Conservation (phyloP, 2,113 vertebrate species). For the Tauraco erythrolophus region DNA sequence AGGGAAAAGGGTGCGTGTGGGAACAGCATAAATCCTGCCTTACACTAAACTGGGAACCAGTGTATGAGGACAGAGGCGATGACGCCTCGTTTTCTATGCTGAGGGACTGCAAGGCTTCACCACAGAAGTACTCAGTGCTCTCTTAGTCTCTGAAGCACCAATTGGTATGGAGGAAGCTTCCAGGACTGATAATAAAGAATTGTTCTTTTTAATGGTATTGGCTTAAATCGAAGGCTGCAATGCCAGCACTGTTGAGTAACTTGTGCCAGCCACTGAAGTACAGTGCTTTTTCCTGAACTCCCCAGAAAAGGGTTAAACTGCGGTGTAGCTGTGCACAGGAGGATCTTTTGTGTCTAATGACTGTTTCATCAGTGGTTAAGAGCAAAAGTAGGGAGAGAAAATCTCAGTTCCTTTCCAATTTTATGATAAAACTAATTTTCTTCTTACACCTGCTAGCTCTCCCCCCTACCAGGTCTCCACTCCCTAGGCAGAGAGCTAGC, state of each 20-base stretch:
- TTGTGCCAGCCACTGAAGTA: slow-evolving; percentile 12
- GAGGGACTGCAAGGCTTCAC: neutral
- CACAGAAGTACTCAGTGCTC: neutral
- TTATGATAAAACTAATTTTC: slow-evolving; percentile 68
- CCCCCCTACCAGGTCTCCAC: slow-evolving; percentile 33
- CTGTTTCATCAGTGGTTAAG: slow-evolving; percentile 29
- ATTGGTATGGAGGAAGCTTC: slow-evolving; percentile 20
- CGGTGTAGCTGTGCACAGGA: neutral
- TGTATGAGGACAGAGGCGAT: rapidly evolving
- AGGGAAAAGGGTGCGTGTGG: rapidly evolving
- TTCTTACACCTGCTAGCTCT: slow-evolving; percentile 67
- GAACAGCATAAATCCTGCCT: neutral
- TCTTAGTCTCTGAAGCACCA: neutral
- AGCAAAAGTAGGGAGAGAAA: slow-evolving; percentile 24
- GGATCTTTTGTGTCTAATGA: slow-evolving; percentile 35
- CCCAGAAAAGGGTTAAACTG: slow-evolving; percentile 54
- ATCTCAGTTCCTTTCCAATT: slow-evolving; percentile 50
- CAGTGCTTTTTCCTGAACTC: neutral
- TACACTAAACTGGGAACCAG: neutral
- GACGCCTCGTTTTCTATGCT: neutral
- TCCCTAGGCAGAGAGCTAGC: slow-evolving; percentile 44
- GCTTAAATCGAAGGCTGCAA: neutral
- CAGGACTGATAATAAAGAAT: slow-evolving; percentile 68
- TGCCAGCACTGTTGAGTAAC: slow-evolving; percentile 42
- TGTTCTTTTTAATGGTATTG: slow-evolving; percentile 64